Conservation (phyloP, 2,113 vertebrate genomes). For the Hiodon tergisus region DNA sequence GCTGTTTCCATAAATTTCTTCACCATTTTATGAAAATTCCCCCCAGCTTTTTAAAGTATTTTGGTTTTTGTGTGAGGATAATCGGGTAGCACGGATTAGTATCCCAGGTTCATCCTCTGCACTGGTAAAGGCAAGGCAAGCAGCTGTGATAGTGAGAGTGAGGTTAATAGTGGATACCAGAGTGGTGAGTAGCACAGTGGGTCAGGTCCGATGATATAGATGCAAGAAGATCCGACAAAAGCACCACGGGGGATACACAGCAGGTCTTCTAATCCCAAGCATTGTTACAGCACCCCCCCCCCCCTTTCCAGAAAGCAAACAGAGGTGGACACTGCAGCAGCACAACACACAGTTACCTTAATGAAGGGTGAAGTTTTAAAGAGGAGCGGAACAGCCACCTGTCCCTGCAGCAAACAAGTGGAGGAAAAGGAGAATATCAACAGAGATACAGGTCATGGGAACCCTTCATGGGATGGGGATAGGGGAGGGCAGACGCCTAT, state of each 20-base stretch:
- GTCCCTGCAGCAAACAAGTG: conserved; percentile 66
- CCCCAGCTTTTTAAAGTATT: no score
- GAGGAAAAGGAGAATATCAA: conserved; percentile 43
- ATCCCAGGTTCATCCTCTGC: no score
- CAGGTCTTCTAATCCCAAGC: not conserved
- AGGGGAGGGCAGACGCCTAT: not conserved
- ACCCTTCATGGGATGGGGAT: not conserved
- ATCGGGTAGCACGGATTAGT: not conserved
- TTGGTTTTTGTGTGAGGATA: not conserved
- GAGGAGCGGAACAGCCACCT: conserved; percentile 67
- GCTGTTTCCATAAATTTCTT: no score
- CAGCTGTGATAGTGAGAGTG: no score
- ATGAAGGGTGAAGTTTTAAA: conserved; percentile 69
- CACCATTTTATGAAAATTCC: no score
- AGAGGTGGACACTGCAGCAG: conserved; percentile 16
- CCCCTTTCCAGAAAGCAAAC: not conserved
- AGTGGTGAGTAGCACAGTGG: not conserved
- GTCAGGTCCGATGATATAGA: not conserved
- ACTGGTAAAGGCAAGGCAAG: not conserved
- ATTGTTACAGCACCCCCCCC: not conserved
- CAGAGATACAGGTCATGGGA: conserved; percentile 29
- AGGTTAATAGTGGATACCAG: not conserved
- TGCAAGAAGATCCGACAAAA: not conserved
- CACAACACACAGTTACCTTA: conserved; percentile 61
- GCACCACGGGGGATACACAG: not conserved